Conservation (phyloP, 2,888 invertebrate species). For the Ormyrus rosae region DNA sequence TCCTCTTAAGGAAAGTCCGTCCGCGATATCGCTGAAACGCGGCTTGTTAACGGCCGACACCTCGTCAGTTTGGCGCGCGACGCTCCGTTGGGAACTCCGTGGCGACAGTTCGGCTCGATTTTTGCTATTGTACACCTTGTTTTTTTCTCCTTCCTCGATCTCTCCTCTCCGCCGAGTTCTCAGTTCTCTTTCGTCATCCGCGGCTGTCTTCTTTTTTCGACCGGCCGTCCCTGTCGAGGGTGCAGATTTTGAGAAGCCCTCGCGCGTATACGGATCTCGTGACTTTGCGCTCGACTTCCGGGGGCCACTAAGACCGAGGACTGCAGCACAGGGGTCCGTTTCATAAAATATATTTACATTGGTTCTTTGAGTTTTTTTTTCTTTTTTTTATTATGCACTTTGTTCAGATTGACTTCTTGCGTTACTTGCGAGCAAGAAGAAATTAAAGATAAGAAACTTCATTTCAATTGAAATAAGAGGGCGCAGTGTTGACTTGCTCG, state of each 20-base stretch:
- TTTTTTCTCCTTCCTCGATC: not conserved
- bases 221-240: no score
- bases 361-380: not conserved
- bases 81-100: slow-evolving; percentile 25
- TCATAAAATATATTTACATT: slow-evolving; percentile 1
- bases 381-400: slow-evolving; percentile 19
- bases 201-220: not conserved
- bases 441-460: no score
- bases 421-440: no score
- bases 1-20: not conserved
- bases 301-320: not conserved
- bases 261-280: not conserved
- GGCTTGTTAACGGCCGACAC: slow-evolving; percentile 2
- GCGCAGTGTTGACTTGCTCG: no score
- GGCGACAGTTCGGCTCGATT: not conserved
- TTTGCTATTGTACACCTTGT: not conserved
- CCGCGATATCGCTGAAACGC: not conserved
- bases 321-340: slow-evolving; percentile 29
- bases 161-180: not conserved
- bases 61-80: slow-evolving; percentile 48
- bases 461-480: no score
- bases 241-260: not conserved
- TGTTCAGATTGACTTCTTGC: not conserved
- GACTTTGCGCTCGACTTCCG: not conserved
- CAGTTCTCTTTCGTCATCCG: no score